A percentile compares a stretch with the other conserved stretches of the same genome.
phyloP scores from a whole-genome alignment of 2,797 vertebrate genomes.

The Lithobates sylvaticus region DNA sequence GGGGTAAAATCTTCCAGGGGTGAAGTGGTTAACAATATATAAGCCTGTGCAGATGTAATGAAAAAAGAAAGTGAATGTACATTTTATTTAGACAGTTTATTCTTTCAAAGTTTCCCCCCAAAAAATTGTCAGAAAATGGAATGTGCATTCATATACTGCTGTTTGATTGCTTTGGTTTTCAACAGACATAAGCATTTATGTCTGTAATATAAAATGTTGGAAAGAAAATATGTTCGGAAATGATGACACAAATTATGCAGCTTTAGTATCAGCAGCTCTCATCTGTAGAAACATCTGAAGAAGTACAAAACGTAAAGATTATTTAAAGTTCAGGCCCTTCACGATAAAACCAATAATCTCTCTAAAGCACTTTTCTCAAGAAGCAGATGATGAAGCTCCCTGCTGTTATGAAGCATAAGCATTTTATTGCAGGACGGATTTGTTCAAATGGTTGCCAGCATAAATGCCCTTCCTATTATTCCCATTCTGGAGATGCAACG shows the following conservation, averaged over 20 bases:
- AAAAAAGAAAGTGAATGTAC: too few relatives aligned
- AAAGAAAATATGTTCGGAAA: too few relatives aligned
- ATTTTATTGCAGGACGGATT: constrained; percentile 39
- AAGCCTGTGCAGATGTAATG: too few relatives aligned
- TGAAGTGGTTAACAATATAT: too few relatives aligned
- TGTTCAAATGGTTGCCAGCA: constrained; percentile 40
- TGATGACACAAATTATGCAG: neutral
- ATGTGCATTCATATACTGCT: too few relatives aligned
- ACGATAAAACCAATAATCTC: constrained; percentile 40
- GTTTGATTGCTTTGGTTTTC: too few relatives aligned
- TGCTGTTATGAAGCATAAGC: constrained; percentile 33
- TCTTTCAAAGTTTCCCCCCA: too few relatives aligned
- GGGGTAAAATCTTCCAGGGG: too few relatives aligned
- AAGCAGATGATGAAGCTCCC: constrained; percentile 13
- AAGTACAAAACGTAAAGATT: constrained; percentile 14
- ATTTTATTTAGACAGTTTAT: too few relatives aligned
- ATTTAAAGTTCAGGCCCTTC: constrained; percentile 24
- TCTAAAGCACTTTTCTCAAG: constrained; percentile 26
- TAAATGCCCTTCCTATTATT: constrained; percentile 1
- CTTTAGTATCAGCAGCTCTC: neutral
- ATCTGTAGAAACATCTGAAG: neutral
- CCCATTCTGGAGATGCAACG: neutral
- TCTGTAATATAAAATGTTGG: too few relatives aligned
- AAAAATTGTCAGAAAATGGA: too few relatives aligned
- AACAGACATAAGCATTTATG: too few relatives aligned